phyloP scores from a whole-genome alignment of 2,797 vertebrate species.

The Sebastolobus alascanus region DNA sequence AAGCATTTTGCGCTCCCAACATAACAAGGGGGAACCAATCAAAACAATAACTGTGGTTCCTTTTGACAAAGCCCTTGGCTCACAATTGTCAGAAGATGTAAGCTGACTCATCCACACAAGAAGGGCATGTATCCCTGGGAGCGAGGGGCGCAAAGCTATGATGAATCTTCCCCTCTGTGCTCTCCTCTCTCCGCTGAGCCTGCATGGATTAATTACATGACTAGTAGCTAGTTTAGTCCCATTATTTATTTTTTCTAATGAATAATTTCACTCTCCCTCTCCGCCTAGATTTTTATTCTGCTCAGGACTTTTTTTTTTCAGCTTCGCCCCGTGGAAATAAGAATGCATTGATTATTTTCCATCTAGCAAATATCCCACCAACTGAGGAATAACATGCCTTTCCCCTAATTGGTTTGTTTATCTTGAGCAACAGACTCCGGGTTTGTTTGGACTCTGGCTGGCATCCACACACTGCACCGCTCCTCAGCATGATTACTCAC shows the following conservation, averaged over 20 bases:
- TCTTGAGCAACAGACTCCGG: constrained; percentile 84
- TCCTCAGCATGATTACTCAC: constrained; percentile 84
- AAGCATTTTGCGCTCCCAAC: constrained; percentile 81
- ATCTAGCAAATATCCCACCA: constrained; percentile 82
- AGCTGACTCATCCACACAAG: constrained; percentile 85
- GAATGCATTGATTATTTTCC: constrained; percentile 85
- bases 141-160: constrained; percentile 78
- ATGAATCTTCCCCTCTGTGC: constrained; percentile 80
- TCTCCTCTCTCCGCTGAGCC: constrained; percentile 74
- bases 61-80: constrained; percentile 84
- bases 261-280: constrained; percentile 74
- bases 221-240: constrained; percentile 81
- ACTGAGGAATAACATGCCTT: constrained; percentile 84
- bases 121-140: constrained; percentile 84
- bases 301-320: constrained; percentile 69
- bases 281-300: constrained; percentile 74
- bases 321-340: constrained; percentile 77
- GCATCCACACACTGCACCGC: constrained; percentile 80
- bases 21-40: constrained; percentile 77
- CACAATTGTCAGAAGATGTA: constrained; percentile 85
- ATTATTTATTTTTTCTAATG: constrained; percentile 81
- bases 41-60: constrained; percentile 84
- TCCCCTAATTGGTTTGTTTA: constrained; percentile 87
- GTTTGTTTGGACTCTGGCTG: constrained; percentile 86
- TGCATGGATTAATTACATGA: constrained; percentile 82